phyloP scores from a whole-genome alignment of 2,113 vertebrate species.

The Clarias macrocephalus region DNA sequence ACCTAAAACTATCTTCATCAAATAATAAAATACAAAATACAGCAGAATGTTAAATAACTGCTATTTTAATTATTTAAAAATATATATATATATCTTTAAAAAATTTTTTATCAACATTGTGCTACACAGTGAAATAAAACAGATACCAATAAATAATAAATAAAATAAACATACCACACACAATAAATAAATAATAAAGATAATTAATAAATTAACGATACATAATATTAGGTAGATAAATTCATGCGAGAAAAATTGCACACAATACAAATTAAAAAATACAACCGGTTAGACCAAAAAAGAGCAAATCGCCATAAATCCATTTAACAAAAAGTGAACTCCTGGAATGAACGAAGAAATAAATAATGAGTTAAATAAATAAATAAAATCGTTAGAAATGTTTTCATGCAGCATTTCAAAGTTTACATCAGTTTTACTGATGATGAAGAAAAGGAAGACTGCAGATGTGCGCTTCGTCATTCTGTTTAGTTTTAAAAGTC shows the following conservation, averaged over 20 bases:
- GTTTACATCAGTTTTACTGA: slow-evolving; percentile 74
- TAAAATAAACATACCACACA: slow-evolving; percentile 52
- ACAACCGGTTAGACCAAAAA: slow-evolving; percentile 46
- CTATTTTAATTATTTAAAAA: slow-evolving; percentile 46
- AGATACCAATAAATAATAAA: slow-evolving; percentile 57
- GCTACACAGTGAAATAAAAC: slow-evolving; percentile 53
- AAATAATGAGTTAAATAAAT: slow-evolving; percentile 54
- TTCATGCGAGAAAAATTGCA: slow-evolving; percentile 33
- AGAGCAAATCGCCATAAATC: slow-evolving; percentile 11
- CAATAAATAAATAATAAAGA: slow-evolving; percentile 56
- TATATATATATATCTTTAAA: too few species aligned
- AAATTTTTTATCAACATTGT: too few species aligned
- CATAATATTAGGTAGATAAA: background rate
- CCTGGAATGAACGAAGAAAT: slow-evolving; percentile 60
- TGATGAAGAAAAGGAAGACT: slow-evolving; percentile 46
- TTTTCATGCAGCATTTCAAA: slow-evolving; percentile 49
- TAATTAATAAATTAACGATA: slow-evolving; percentile 60
- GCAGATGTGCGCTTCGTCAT: slow-evolving; percentile 52
- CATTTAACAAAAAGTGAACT: background rate
- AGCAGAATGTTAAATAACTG: background rate
- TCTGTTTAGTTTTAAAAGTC: slow-evolving; percentile 66
- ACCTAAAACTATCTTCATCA: background rate
- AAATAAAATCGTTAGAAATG: slow-evolving; percentile 47
- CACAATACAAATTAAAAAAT: slow-evolving; percentile 45
- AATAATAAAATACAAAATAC: background rate